Base-by-base conservation (phyloP, 2,797 vertebrate genomes). In the Smutsia temminckii region DNA sequence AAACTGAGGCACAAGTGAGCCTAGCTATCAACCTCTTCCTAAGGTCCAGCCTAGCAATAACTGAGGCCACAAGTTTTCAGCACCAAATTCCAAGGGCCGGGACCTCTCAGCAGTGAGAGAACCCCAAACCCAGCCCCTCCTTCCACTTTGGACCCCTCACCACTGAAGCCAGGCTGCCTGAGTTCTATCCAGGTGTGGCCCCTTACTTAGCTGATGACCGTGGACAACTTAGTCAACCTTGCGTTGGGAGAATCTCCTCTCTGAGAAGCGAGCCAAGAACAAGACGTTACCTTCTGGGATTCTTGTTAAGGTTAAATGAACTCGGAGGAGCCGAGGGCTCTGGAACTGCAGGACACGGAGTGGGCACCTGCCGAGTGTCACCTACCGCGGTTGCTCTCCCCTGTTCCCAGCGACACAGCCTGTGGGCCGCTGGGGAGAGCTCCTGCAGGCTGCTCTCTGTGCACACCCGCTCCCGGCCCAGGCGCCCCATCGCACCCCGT, bases 1-100 rank as follows among this genome's bases (percentile, higher is more conserved):
- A 88, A 88, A 78, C 51, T 3, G 40, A 92, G 90, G 66, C 71
- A 72, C 69, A 77, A 86, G 42, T 10, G 77, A 63, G 37, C 25
- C 53, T 37, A 37, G 68, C n/a, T 37, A 61, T 57, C 88, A 77
- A 37, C 20, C 25, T 78, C 68, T 83, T 21, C 25, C 40, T 51
- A 34, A 89, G 32, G 46, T 40, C 34, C 79, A 75, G 79, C 27
- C 68, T 78, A 64, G 83, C 34, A 83, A 29, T 86, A 68, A 88
- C 42, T 79, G 23, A 46, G 25, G 49, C 7, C 59, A 51, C 2
- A 13, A 42, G 78, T 42, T 12, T n/a, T 72, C 8, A 46, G 59
- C 59, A 75, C 53, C 78, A 32, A 80, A 72, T 77, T 32, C 79
- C 51, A 81, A 83, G 23, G 63, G 4, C 57, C 25, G 46, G 40